A percentile compares a stretch with the other conserved stretches of the same genome.
phyloP scores from a whole-genome alignment of 2,797 vertebrate species.

The Enteromius thamalakanensis region DNA sequence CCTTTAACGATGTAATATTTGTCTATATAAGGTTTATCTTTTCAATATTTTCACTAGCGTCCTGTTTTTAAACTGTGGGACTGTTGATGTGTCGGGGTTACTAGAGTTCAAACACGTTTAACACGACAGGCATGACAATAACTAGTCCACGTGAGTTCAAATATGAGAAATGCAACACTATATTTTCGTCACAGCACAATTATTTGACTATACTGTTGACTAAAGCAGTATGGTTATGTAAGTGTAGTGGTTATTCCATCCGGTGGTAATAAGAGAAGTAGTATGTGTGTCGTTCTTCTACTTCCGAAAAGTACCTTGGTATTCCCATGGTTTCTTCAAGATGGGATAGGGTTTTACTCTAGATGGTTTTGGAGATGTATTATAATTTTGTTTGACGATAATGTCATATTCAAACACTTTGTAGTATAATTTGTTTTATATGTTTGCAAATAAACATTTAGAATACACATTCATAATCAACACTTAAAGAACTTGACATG shows the following conservation, averaged over 20 bases:
- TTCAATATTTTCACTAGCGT: not conserved
- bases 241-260: not conserved
- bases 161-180: not conserved
- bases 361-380: not conserved
- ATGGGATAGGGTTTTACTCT: not conserved
- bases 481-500: too few species aligned
- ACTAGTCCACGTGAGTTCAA: not conserved
- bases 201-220: not conserved
- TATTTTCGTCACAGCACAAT: not conserved
- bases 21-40: not conserved
- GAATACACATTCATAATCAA: too few species aligned
- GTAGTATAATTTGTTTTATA: not conserved
- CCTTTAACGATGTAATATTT: not conserved
- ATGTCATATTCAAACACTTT: not conserved
- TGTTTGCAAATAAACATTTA: too few species aligned
- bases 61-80: not conserved
- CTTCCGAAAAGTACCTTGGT: not conserved
- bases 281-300: conserved; percentile 24
- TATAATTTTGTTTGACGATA: not conserved
- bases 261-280: conserved; percentile 35
- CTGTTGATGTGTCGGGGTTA: conserved; percentile 69
- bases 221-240: not conserved
- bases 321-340: not conserved
- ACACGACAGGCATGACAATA: conserved; percentile 51
- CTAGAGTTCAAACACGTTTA: conserved; percentile 71